Evolutionary conservation across 2,888 invertebrate species (phyloP), one percentile per base, ranked within the genome.

Genomic region (Seira sanloemensis): DNA sequence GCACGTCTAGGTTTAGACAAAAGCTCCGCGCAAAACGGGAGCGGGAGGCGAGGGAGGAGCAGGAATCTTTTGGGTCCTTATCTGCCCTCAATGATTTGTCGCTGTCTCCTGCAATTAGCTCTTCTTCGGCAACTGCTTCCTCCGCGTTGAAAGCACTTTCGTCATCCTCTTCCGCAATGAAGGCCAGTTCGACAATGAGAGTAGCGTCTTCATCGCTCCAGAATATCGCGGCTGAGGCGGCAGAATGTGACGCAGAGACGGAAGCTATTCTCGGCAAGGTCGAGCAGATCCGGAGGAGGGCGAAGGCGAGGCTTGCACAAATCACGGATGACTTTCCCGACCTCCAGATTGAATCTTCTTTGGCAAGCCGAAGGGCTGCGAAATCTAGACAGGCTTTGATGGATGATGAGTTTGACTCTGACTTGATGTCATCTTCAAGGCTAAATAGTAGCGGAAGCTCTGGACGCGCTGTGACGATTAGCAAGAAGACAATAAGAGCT

Each of bases 231-330:
- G 85, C 80, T 68, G 80, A 81, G 23, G 72, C 46, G 69, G 58
- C 58, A 58, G 58, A 58, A 58, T 58, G 58, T n/a, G 86, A 84
- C 25, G 71, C 69, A 12, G 86, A 85, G 7, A 78, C 85, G 9
- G 78, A 77, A 5, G 85, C 78, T 0, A 67, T 85, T 68, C 78
- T 86, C n/a, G 84, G 86, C 7, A 72, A 86, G 26, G 85, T 86
- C 2, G 87, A 88, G 65, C 71, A 83, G 58, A 88, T 89, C 68
- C 75, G 89, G 27, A 73, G 86, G 9, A 24, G 87, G 46, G 89
- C 88, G 12, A 87, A 87, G 62, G 88, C 88, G 2, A 79, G 89
- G 37, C 67, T 89, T 62, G 86, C 88, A 16, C 83, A 86, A 66
- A 78, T 89, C 67, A 74, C 2, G 50, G 88, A 88, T 50, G 86